phyloP scores from a whole-genome alignment of 2,113 vertebrate species.

The Azemiops feae region DNA sequence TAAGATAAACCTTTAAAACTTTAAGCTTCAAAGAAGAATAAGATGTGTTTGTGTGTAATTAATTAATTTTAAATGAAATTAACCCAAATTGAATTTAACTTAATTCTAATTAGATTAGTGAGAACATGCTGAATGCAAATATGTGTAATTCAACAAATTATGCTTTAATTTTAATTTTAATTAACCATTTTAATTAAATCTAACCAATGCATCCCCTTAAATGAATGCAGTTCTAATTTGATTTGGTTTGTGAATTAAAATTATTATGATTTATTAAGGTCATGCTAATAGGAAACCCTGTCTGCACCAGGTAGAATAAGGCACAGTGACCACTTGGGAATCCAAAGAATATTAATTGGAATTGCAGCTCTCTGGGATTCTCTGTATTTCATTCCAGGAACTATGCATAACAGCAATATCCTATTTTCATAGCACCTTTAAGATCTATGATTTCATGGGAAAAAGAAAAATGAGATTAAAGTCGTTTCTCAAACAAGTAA shows the following conservation, averaged over 20 bases:
- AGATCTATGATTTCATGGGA: neutral
- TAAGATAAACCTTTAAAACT: neutral
- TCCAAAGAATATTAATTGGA: neutral
- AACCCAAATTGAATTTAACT: constrained; percentile 15
- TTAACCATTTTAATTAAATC: constrained; percentile 24
- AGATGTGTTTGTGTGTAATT: neutral
- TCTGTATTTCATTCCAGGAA: neutral
- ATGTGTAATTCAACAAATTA: constrained; percentile 10
- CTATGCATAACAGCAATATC: neutral
- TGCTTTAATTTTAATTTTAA: constrained; percentile 18
- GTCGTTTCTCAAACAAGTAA: neutral
- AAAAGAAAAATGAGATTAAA: neutral
- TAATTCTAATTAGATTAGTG: constrained; percentile 18
- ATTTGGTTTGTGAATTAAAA: constrained; percentile 10
- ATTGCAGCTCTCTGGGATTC: neutral
- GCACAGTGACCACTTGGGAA: neutral
- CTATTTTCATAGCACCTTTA: neutral
- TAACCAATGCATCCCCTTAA: neutral
- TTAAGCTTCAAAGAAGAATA: neutral
- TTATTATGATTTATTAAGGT: constrained; percentile 7
- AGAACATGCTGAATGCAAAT: neutral
- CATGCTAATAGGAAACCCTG: neutral
- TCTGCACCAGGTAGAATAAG: neutral
- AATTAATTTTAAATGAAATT: constrained; percentile 16
- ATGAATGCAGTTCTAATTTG: neutral